Conservation (phyloP, 2,888 invertebrate species). For the Scaptomyza tumidula region DNA sequence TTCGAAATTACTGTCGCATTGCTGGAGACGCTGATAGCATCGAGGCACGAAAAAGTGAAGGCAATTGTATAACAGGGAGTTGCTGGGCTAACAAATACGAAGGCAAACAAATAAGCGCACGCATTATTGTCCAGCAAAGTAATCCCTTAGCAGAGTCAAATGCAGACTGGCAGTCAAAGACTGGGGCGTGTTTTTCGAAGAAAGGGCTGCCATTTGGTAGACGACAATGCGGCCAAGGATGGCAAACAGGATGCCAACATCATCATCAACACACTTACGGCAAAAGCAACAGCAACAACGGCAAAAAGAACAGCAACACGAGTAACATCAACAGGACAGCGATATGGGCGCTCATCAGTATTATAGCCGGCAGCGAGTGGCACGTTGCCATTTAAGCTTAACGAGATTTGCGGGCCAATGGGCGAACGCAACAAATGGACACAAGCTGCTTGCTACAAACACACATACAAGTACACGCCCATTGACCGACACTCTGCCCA, state of each 20-base stretch:
- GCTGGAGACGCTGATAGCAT: slow-evolving; percentile 46
- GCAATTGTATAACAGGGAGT: slow-evolving; percentile 22
- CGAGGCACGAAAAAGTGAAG: slow-evolving; percentile 57
- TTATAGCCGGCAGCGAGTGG: slow-evolving; percentile 58
- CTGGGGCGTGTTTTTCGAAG: slow-evolving; percentile 49
- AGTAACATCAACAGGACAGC: slow-evolving; percentile 24
- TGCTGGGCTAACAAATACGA: slow-evolving; percentile 38
- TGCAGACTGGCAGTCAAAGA: slow-evolving; percentile 42
- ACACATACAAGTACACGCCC: slow-evolving; percentile 1
- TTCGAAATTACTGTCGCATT: slow-evolving; percentile 45
- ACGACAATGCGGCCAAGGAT: slow-evolving; percentile 37
- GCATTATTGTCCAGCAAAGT: slow-evolving; percentile 77
- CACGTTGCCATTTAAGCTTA: slow-evolving; percentile 79
- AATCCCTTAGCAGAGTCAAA: slow-evolving; percentile 65
- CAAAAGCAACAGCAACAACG: neutral
- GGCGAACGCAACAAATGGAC: slow-evolving; percentile 57
- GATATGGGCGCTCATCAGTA: slow-evolving; percentile 67
- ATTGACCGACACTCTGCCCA: neutral
- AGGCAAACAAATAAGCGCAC: slow-evolving; percentile 73
- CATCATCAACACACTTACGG: slow-evolving; percentile 24
- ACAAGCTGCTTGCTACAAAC: slow-evolving; percentile 22
- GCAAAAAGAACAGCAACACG: neutral
- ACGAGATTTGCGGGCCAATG: slow-evolving; percentile 76
- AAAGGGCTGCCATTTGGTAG: slow-evolving; percentile 54
- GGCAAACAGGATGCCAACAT: slow-evolving; percentile 45